These are phyloP conservation scores for Coptotermes formosanus DNA, from an alignment of 1,140 invertebrate genomes.

Conservation along the genomic window DNA sequence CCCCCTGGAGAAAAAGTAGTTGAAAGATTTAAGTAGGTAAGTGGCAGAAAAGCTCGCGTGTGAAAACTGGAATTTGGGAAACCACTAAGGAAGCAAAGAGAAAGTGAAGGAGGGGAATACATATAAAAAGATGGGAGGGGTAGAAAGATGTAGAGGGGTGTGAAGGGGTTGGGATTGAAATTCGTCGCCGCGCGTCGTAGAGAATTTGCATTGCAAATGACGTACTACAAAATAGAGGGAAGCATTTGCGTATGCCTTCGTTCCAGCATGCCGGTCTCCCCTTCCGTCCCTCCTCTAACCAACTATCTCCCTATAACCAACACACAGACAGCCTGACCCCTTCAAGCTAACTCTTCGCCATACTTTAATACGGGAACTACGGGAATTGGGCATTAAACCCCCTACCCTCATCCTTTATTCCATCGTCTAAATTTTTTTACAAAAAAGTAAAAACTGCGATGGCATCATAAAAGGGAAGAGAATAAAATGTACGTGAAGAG, in stretches of 20 bases:
- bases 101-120: neutral
- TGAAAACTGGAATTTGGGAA: slow-evolving; percentile 23
- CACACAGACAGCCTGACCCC: neutral
- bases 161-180: neutral
- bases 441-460: neutral
- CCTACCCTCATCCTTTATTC: neutral
- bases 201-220: slow-evolving; percentile 26
- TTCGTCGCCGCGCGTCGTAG: slow-evolving; percentile 22
- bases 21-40: slow-evolving; percentile 26
- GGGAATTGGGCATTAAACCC: neutral
- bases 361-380: neutral
- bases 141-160: slow-evolving; percentile 10
- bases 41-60: slow-evolving; percentile 20
- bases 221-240: slow-evolving; percentile 18
- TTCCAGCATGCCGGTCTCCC: neutral
- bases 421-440: neutral
- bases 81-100: neutral
- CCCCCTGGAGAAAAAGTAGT: neutral
- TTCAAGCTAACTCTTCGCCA: neutral
- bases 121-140: neutral
- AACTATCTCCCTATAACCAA: neutral
- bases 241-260: neutral
- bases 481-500: neutral
- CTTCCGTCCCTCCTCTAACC: neutral
- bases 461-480: neutral